Evolutionary conservation across 1,140 invertebrate genomes (phyloP).

Genomic region (Fopius arisanus): DNA sequence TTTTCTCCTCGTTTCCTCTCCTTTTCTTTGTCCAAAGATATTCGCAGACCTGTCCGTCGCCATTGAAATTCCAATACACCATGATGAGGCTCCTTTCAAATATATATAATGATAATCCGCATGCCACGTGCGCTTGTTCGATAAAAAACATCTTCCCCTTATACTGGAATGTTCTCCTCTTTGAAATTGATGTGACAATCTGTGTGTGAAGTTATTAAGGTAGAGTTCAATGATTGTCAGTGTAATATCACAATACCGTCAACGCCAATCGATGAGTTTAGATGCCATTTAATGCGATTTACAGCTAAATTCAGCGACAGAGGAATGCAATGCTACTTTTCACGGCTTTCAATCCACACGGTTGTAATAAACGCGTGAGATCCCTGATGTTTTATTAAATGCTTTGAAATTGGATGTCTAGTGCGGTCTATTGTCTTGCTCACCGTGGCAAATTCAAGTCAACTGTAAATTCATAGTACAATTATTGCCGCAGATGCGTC

Average conservation of each 20-base stretch:
- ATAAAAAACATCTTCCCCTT: background rate
- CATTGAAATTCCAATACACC: conserved; percentile 18
- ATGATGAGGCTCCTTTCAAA: conserved; percentile 9
- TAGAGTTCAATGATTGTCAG: no score
- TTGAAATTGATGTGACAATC: background rate
- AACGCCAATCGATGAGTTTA: background rate
- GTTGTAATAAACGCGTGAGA: background rate
- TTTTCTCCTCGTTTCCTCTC: background rate
- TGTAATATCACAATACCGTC: no score
- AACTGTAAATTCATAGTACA: conserved; percentile 10
- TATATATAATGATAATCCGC: background rate
- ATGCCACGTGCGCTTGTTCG: background rate
- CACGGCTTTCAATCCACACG: conserved; percentile 52
- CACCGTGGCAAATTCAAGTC: background rate
- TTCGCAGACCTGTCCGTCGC: conserved; percentile 2
- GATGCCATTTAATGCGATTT: conserved; percentile 44
- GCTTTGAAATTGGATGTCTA: conserved; percentile 16
- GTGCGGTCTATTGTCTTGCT: conserved; percentile 7
- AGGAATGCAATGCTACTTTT: conserved; percentile 47
- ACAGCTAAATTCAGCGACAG: conserved; percentile 47
- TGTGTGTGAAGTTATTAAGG: background rate
- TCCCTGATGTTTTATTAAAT: conserved; percentile 15
- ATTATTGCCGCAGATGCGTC: conserved; percentile 14
- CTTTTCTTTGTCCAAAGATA: background rate
- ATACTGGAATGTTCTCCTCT: background rate